Evolutionary conservation across 2,113 vertebrate genomes (phyloP), one percentile per base, ranked within the genome.

Genomic region (Triplophysa tibetana): DNA sequence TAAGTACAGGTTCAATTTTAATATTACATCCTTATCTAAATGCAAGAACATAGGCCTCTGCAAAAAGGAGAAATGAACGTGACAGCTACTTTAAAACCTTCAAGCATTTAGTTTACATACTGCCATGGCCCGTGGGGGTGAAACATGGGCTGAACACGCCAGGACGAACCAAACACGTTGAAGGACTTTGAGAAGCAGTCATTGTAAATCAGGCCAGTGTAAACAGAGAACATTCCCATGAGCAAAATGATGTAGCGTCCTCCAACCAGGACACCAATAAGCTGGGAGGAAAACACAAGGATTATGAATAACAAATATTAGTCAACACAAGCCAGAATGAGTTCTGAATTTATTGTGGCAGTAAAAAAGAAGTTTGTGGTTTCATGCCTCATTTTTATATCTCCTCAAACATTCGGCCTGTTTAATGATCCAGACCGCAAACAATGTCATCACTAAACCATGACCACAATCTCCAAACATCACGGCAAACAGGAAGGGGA

Each of bases 121-220:
- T 48, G 85, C 85, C 85, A 89, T n/a, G 82, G 85, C 56, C 88
- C 88, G 11, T 61, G 79, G 17, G 87, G 85, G 8, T 78, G 48
- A 64, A 89, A 87, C 88, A 89, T 89, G 63, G 84, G 74, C 19
- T 13, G 82, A 48, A 88, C 81, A 8, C 69, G 79, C 88, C 88
- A 89, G 58, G 88, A 81, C 2, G 88, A 89, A 23, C 84, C 79
- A 41, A 89, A 86, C 21, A 89, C 38, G 52, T 85, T 86, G 73
- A 89, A 81, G 16, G 82, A 79, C 81, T 87, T 88, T 17, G 87
- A 89, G 81, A 89, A 88, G 82, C 88, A 89, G 77, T 88, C 87
- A 12, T 89, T 89, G 68, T 88, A 89, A 56, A 89, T 87, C 63
- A 89, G 78, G 19, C 88, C 88, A 48, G 87, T 88, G 61, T 88